Conservation (phyloP, 2,888 invertebrate genomes). For the Callosobruchus maculatus region DNA sequence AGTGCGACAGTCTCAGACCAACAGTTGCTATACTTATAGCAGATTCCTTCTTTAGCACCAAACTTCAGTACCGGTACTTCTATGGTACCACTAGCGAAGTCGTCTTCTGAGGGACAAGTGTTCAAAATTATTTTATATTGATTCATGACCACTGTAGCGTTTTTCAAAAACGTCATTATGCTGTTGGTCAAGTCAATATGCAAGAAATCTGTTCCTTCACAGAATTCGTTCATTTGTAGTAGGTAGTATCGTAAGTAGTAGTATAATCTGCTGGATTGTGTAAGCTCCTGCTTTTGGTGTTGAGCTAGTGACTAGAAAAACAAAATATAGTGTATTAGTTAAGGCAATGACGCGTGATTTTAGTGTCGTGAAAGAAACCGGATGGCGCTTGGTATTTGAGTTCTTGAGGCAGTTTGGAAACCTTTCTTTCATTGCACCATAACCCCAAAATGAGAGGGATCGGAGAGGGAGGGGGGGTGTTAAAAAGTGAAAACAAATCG, state of each 20-base stretch:
- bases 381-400: too few relatives aligned
- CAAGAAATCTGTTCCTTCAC: conserved; percentile 34
- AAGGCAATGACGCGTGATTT: too few relatives aligned
- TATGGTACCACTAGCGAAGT: conserved; percentile 28
- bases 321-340: too few relatives aligned
- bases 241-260: conserved; percentile 56
- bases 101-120: conserved; percentile 54
- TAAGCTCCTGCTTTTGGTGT: conserved; percentile 61
- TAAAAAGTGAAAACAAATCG: too few relatives aligned
- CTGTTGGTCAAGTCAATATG: conserved; percentile 39
- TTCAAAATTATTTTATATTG: conserved; percentile 67
- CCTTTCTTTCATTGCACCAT: too few relatives aligned
- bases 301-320: conserved; percentile 59
- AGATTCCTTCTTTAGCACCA: conserved; percentile 28
- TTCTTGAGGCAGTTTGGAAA: too few relatives aligned
- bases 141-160: conserved; percentile 56
- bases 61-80: conserved; percentile 36
- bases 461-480: too few relatives aligned
- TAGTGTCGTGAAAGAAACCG: too few relatives aligned
- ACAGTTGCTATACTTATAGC: conserved; percentile 33
- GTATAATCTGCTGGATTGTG: conserved; percentile 56
- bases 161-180: conserved; percentile 53
- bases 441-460: too few relatives aligned
- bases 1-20: conserved; percentile 33
- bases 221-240: conserved; percentile 41